Base-by-base conservation (phyloP, 2,113 vertebrate species). In the Thryonomys swinderianus region DNA sequence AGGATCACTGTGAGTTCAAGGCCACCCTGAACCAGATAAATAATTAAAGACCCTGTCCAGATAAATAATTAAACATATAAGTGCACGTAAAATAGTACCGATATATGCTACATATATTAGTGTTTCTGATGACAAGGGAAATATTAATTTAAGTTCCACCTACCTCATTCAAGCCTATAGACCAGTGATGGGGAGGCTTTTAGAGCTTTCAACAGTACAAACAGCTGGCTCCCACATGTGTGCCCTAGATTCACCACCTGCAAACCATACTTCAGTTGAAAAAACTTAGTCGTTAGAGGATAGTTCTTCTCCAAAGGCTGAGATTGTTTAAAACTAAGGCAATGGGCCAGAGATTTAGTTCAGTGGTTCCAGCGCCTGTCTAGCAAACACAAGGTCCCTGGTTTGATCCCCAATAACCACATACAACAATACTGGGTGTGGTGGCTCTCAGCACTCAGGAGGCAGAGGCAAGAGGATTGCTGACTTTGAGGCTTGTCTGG, bases 281-380 rank as follows among this genome's bases (percentile, higher is more conserved):
- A 64, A 42, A 78, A 86, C 71, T 79, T 64, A 87, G 32, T 57
- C 66, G 37, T 73, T 66, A 40, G 45, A 73, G 30, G 55, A 8
- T 67, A 34, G n/a, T 42, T 81, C n/a, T 83, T 93, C 57, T 88
- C 25, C 80, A 85, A 48, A 83, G 90, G 53, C 93, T 78, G 53
- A 45, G 48, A 1, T 57, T 40, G 11, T 18, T 76, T 78, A 42
- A 85, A 74, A 62, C 69, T 27, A 62, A 91, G 45, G 80, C n/a
- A 62, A 20, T 82, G 45, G n/a, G n/a, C n/a, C n/a, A n/a, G n/a
- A n/a, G n/a, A n/a, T n/a, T n/a, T n/a, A n/a, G n/a, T n/a, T n/a
- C n/a, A n/a, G n/a, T n/a, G n/a, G n/a, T n/a, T n/a, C n/a, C n/a
- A n/a, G n/a, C n/a, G n/a, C n/a, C n/a, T n/a, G n/a, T n/a, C n/a